phyloP scores from a whole-genome alignment of 1,140 invertebrate species.

The Trichogramma pretiosum region DNA sequence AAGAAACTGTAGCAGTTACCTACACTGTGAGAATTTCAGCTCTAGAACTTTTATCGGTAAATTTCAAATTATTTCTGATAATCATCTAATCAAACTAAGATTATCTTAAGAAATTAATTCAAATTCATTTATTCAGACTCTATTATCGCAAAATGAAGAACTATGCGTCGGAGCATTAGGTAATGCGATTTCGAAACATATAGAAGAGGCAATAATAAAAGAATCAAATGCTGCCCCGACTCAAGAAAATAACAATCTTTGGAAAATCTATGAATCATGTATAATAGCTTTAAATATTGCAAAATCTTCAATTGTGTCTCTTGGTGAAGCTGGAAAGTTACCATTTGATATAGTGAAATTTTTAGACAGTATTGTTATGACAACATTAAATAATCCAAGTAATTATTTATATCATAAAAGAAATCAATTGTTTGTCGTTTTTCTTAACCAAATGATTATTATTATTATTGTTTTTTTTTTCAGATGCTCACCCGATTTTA shows the following conservation, averaged over 20 bases:
- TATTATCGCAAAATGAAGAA: constrained; percentile 56
- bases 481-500: constrained; percentile 54
- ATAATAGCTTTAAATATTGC: constrained; percentile 57
- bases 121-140: constrained; percentile 39
- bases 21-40: constrained; percentile 70
- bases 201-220: constrained; percentile 46
- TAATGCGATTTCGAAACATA: constrained; percentile 55
- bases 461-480: constrained; percentile 1
- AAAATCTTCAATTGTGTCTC: constrained; percentile 50
- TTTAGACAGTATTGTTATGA: constrained; percentile 51
- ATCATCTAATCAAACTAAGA: background rate
- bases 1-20: constrained; percentile 64
- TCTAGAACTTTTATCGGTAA: constrained; percentile 59
- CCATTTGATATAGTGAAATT: constrained; percentile 63
- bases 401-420: constrained; percentile 16
- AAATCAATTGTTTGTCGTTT: background rate
- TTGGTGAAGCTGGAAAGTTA: constrained; percentile 44
- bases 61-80: constrained; percentile 10
- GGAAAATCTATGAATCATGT: constrained; percentile 70
- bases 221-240: constrained; percentile 41
- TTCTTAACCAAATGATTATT: background rate
- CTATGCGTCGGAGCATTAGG: constrained; percentile 54
- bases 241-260: constrained; percentile 52
- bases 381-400: constrained; percentile 42
- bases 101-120: background rate